Evolutionary conservation across 1,140 invertebrate species (phyloP).

Genomic region (Drosophila rhopaloa): DNA sequence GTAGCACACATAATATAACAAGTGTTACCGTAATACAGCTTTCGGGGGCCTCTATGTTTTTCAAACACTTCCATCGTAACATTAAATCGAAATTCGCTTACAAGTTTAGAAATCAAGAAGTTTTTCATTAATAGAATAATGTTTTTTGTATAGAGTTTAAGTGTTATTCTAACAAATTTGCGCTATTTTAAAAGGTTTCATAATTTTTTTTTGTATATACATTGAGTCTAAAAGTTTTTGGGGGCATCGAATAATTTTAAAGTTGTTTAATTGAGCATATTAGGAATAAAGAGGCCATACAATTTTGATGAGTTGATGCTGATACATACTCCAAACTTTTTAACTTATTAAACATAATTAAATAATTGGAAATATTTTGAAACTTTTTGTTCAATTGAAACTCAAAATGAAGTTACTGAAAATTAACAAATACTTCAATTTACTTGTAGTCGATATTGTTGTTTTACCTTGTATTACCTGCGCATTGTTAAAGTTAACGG

Average conservation of each 20-base stretch:
- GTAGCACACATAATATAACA: slow-evolving; percentile 79
- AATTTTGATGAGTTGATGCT: slow-evolving; percentile 2
- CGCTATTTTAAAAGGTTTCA: slow-evolving; percentile 57
- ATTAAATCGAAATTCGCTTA: slow-evolving; percentile 60
- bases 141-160: slow-evolving; percentile 29
- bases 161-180: slow-evolving; percentile 60
- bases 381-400: background rate
- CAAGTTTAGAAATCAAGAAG: slow-evolving; percentile 48
- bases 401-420: background rate
- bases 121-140: slow-evolving; percentile 24
- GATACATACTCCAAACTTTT: background rate
- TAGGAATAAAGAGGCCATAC: slow-evolving; percentile 16
- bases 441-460: slow-evolving; percentile 2
- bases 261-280: slow-evolving; percentile 55
- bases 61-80: slow-evolving; percentile 68
- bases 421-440: slow-evolving; percentile 1
- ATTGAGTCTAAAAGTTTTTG: slow-evolving; percentile 33
- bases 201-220: slow-evolving; percentile 54
- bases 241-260: slow-evolving; percentile 21
- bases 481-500: slow-evolving; percentile 38
- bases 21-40: slow-evolving; percentile 76
- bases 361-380: background rate
- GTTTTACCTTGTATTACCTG: slow-evolving; percentile 38
- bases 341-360: background rate
- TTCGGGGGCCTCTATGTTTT: slow-evolving; percentile 76